Evolutionary conservation across 2,888 invertebrate genomes (phyloP).

Genomic region (Ormyrus nitidulus): DNA sequence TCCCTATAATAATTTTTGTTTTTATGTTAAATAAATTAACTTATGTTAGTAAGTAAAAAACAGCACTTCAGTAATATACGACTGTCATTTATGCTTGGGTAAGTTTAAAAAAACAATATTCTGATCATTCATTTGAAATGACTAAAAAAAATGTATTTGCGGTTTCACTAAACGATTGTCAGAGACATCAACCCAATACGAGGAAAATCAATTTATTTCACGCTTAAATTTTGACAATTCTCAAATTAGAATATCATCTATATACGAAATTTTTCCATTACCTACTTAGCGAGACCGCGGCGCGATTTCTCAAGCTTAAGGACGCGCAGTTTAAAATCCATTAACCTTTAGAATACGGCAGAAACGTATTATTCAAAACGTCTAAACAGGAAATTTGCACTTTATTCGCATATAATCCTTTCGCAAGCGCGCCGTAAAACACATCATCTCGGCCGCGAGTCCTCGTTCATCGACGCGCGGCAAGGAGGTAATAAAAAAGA

Average conservation of each 20-base stretch:
- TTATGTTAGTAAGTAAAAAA: slow-evolving; percentile 1
- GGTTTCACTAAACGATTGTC: too few species aligned
- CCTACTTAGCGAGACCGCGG: background rate
- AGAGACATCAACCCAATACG: too few species aligned
- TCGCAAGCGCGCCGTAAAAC: slow-evolving; percentile 16
- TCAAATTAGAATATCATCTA: too few species aligned
- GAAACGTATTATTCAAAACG: background rate
- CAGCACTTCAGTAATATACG: background rate
- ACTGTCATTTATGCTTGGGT: too few species aligned
- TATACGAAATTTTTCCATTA: background rate
- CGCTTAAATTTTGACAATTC: too few species aligned
- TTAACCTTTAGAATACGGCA: slow-evolving; percentile 15
- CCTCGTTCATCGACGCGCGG: background rate
- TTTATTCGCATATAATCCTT: slow-evolving; percentile 20
- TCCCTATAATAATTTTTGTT: too few species aligned
- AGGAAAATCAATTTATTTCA: too few species aligned
- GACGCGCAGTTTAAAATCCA: slow-evolving; percentile 32
- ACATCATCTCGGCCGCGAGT: background rate
- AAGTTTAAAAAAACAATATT: too few species aligned
- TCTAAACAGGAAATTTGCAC: slow-evolving; percentile 29
- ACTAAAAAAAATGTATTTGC: too few species aligned
- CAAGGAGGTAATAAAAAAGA: slow-evolving; percentile 2
- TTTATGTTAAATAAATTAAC: too few species aligned
- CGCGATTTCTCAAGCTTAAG: background rate
- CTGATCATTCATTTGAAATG: too few species aligned